phyloP scores from a whole-genome alignment of 2,888 invertebrate species.

The Eupithecia abbreviata region DNA sequence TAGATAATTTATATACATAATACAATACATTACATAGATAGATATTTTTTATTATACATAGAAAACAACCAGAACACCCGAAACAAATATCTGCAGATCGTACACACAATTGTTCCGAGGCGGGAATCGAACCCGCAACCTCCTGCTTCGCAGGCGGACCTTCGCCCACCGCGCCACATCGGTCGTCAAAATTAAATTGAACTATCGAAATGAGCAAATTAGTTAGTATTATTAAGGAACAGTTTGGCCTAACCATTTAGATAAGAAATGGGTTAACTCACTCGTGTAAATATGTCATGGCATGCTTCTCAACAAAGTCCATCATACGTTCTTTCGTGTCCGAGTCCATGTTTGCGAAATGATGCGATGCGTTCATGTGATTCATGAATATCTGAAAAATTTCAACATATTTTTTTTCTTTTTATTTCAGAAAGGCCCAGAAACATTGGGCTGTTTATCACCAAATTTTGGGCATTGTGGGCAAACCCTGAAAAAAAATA shows the following conservation, averaged over 20 bases:
- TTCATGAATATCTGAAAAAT: constrained; percentile 85
- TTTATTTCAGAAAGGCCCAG: too few species aligned
- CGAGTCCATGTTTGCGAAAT: constrained; percentile 85
- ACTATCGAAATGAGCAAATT: background rate
- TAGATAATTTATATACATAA: too few species aligned
- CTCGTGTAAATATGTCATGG: constrained; percentile 96
- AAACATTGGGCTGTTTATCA: background rate
- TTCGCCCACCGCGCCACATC: too few species aligned
- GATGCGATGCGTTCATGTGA: constrained; percentile 86
- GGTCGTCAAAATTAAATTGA: too few species aligned
- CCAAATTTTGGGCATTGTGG: background rate
- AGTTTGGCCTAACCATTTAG: background rate
- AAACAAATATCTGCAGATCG: too few species aligned
- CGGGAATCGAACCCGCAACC: too few species aligned
- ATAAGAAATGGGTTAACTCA: constrained; percentile 60
- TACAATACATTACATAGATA: too few species aligned
- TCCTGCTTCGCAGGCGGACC: too few species aligned
- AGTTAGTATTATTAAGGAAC: background rate
- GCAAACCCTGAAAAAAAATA: too few species aligned
- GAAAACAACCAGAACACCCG: too few species aligned
- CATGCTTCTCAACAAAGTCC: constrained; percentile 96
- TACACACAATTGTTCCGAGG: too few species aligned
- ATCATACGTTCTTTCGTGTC: constrained; percentile 92
- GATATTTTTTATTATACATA: too few species aligned
- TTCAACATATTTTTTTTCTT: background rate